phyloP scores from a whole-genome alignment of 1,140 invertebrate genomes.

The Eueides isabella region DNA sequence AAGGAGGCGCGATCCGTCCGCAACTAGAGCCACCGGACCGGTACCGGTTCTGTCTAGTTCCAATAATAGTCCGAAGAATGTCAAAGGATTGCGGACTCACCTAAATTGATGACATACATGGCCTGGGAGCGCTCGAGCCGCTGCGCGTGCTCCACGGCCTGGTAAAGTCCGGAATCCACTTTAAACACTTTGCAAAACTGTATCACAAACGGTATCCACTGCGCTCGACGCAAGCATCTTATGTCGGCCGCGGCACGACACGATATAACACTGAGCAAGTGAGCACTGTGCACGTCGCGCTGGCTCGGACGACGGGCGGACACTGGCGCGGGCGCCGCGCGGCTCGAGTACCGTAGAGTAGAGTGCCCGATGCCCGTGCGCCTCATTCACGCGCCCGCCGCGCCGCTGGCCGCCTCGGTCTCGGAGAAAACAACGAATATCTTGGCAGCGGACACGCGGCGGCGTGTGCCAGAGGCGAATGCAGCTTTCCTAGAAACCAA shows the following conservation, averaged over 20 bases:
- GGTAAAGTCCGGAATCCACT: conserved; percentile 79
- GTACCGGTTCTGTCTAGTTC: conserved; percentile 71
- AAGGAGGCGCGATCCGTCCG: conserved; percentile 38
- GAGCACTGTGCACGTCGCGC: conserved; percentile 49
- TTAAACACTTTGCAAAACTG: conserved; percentile 66
- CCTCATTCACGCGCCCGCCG: conserved; percentile 27
- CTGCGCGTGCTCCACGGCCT: conserved; percentile 76
- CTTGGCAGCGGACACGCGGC: conserved; percentile 42
- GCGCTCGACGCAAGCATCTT: conserved; percentile 68
- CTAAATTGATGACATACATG: conserved; percentile 81
- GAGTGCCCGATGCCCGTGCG: conserved; percentile 37
- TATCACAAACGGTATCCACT: conserved; percentile 69
- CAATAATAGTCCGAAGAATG: conserved; percentile 68
- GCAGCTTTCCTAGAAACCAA: conserved; percentile 45
- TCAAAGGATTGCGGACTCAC: conserved; percentile 74
- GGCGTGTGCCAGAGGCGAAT: conserved; percentile 40
- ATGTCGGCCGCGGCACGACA: conserved; percentile 63
- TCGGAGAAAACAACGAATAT: conserved; percentile 43
- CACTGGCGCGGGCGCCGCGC: conserved; percentile 54
- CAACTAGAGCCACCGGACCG: conserved; percentile 47
- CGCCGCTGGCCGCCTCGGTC: conserved; percentile 35
- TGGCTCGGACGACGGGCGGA: conserved; percentile 59
- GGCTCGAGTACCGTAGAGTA: too few species aligned
- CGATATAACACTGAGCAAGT: conserved; percentile 40
- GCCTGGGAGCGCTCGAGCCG: conserved; percentile 78